Evolutionary conservation across 1,140 invertebrate genomes (phyloP).

Genomic region (Drosophila littoralis): DNA sequence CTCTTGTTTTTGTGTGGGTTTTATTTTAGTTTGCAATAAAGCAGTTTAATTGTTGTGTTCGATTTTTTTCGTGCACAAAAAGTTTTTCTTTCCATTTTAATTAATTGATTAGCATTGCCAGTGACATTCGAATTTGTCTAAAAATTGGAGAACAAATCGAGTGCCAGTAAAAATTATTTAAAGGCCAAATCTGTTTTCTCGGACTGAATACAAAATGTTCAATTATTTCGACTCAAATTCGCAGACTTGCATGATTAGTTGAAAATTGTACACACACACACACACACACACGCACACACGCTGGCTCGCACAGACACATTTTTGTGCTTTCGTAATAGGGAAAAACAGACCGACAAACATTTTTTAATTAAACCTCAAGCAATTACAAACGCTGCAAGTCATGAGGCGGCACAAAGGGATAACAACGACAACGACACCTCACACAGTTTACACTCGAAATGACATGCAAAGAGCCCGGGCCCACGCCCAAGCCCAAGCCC

Average conservation of each 20-base stretch:
- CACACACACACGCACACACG: slow-evolving; percentile 3
- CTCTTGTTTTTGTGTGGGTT: slow-evolving; percentile 2
- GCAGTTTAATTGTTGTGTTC: slow-evolving; percentile 49
- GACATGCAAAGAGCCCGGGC: slow-evolving; percentile 57
- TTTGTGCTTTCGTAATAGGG: background rate
- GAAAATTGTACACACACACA: slow-evolving; percentile 15
- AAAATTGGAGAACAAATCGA: slow-evolving; percentile 13
- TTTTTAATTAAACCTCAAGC: slow-evolving; percentile 82
- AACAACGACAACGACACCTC: slow-evolving; percentile 56
- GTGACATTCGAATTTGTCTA: slow-evolving; percentile 48
- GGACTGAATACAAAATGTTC: slow-evolving; percentile 2
- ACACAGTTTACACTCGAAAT: slow-evolving; percentile 74
- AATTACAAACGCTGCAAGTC: slow-evolving; percentile 70
- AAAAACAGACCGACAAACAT: slow-evolving; percentile 58
- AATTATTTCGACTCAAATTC: slow-evolving; percentile 16
- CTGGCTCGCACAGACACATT: slow-evolving; percentile 7
- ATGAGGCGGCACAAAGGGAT: slow-evolving; percentile 57
- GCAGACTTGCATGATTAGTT: slow-evolving; percentile 29
- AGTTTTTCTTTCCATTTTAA: slow-evolving; percentile 36
- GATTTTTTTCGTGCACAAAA: slow-evolving; percentile 5
- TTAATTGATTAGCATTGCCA: slow-evolving; percentile 62
- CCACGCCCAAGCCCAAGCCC: background rate
- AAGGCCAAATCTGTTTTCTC: background rate
- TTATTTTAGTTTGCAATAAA: slow-evolving; percentile 39
- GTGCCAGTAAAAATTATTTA: background rate